Evolutionary conservation across 2,113 vertebrate genomes (phyloP).

Genomic region (Picathartes gymnocephalus): DNA sequence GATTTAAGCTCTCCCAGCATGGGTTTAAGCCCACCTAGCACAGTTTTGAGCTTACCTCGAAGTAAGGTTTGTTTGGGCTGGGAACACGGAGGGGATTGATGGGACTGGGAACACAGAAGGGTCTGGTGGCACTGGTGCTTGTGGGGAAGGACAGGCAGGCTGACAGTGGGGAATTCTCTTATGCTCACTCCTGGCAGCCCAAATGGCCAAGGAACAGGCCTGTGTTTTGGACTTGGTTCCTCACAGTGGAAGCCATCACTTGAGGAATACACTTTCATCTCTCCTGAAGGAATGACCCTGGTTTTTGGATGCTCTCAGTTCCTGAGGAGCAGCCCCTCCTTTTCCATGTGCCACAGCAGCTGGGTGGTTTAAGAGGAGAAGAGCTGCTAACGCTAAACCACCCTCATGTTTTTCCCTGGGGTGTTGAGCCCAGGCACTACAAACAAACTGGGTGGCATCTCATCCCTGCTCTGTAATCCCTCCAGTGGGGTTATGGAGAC

Average conservation of each 20-base stretch:
- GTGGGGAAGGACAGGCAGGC: neutral
- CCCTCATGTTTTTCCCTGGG: neutral
- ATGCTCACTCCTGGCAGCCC: neutral
- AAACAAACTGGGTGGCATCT: neutral
- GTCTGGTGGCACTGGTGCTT: accelerated
- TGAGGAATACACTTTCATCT: neutral
- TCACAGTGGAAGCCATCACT: neutral
- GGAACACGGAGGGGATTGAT: accelerated
- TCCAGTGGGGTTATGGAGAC: neutral
- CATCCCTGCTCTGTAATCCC: neutral
- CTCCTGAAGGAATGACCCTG: neutral
- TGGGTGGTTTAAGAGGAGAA: neutral
- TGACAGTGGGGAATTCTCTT: neutral
- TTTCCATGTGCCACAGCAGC: neutral
- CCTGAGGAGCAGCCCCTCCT: neutral
- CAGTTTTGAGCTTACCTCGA: neutral
- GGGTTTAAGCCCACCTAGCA: neutral
- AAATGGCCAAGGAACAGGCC: accelerated
- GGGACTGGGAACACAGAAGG: neutral
- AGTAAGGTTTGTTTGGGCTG: neutral
- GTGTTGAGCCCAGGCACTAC: neutral
- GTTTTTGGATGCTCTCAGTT: neutral
- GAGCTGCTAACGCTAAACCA: neutral
- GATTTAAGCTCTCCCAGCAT: neutral
- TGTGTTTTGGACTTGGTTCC: neutral